Evolutionary conservation across 1,140 invertebrate species (phyloP).

Genomic region (Araneus ventricosus): DNA sequence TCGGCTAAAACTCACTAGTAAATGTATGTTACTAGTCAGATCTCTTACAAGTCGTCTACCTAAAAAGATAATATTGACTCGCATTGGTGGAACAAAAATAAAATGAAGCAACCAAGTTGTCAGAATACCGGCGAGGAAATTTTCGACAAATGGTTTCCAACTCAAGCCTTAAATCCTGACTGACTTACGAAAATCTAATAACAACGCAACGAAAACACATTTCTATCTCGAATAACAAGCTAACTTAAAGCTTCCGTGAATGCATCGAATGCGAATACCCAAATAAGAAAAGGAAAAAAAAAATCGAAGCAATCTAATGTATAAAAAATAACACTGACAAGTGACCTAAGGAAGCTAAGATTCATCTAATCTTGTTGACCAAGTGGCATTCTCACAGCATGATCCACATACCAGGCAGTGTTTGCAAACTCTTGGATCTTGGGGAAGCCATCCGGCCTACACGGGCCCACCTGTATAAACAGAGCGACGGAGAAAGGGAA

Average conservation of each 20-base stretch:
- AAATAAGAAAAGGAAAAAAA: not conserved
- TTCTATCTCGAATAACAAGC: conserved; percentile 18
- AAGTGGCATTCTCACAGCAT: conserved; percentile 68
- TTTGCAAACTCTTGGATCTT: conserved; percentile 51
- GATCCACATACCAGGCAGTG: conserved; percentile 63
- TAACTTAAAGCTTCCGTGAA: not conserved
- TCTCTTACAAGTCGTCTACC: no score
- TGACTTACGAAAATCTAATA: not conserved
- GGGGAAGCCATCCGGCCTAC: not conserved
- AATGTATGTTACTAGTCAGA: no score
- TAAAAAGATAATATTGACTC: no score
- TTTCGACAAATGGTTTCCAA: no score
- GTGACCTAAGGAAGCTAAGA: conserved; percentile 44
- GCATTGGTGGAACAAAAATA: no score
- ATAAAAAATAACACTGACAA: conserved; percentile 62
- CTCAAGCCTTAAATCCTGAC: not conserved
- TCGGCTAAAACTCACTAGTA: no score
- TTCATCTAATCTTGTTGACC: conserved; percentile 61
- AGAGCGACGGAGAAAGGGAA: not conserved
- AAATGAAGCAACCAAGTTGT: no score
- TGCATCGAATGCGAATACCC: not conserved
- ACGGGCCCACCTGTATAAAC: conserved; percentile 58
- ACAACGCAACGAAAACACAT: conserved; percentile 43
- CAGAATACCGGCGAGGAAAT: no score
- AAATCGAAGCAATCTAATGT: conserved; percentile 22